phyloP scores from a whole-genome alignment of 2,888 invertebrate genomes.

The Macrosiphum euphorbiae region DNA sequence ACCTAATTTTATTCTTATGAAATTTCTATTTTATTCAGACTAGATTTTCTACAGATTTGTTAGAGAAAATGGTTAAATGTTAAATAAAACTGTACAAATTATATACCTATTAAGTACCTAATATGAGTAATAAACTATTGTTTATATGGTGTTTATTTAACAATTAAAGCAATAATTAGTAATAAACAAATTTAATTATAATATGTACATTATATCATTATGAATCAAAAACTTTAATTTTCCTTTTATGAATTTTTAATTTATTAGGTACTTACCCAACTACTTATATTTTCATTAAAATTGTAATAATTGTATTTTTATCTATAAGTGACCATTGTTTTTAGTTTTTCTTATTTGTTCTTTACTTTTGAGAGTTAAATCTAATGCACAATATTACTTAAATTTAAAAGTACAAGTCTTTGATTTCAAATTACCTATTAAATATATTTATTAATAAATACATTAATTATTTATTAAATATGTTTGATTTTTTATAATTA shows the following conservation, averaged over 20 bases:
- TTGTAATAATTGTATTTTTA: not conserved
- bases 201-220: not conserved
- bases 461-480: not conserved
- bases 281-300: not conserved
- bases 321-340: not conserved
- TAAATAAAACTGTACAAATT: not conserved
- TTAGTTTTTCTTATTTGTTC: not conserved
- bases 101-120: not conserved
- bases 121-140: not conserved
- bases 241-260: not conserved
- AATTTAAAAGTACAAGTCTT: not conserved
- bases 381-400: not conserved
- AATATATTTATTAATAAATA: not conserved
- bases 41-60: not conserved
- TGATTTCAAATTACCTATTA: not conserved
- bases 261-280: no score
- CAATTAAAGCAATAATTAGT: not conserved
- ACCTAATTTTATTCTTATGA: not conserved
- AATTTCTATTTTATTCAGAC: not conserved
- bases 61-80: not conserved
- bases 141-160: not conserved
- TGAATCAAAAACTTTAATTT: not conserved
- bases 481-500: not conserved
- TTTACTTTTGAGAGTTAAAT: not conserved
- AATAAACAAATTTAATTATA: not conserved